Conservation (phyloP, 2,888 invertebrate genomes). For the Nomada fucata region DNA sequence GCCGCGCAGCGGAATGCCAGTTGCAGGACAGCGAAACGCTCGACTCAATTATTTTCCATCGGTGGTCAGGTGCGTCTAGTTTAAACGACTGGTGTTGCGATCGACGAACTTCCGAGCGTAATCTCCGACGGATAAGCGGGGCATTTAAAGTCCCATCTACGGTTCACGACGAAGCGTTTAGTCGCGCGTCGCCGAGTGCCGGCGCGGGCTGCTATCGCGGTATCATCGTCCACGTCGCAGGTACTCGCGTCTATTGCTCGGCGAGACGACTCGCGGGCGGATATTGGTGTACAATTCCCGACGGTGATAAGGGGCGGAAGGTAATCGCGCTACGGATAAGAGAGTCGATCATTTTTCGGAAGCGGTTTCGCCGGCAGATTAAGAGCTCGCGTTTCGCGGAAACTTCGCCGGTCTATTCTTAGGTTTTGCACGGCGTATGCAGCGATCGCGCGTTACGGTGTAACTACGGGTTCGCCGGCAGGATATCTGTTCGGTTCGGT, state of each 20-base stretch:
- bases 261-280: neutral
- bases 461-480: slow-evolving; percentile 24
- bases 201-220: neutral
- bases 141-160: slow-evolving; percentile 22
- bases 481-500: slow-evolving; percentile 19
- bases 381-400: slow-evolving; percentile 28
- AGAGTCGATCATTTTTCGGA: slow-evolving; percentile 17
- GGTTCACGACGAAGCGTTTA: slow-evolving; percentile 9
- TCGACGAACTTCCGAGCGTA: slow-evolving; percentile 7
- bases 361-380: slow-evolving; percentile 14
- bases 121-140: slow-evolving; percentile 26
- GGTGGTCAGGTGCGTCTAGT: neutral
- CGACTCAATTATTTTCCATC: neutral
- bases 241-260: neutral
- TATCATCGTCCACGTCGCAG: slow-evolving; percentile 19
- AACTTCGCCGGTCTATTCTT: slow-evolving; percentile 33
- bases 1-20: neutral
- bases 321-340: slow-evolving; percentile 6
- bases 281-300: slow-evolving; percentile 20
- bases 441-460: slow-evolving; percentile 31
- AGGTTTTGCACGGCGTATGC: slow-evolving; percentile 13
- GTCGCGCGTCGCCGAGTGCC: neutral
- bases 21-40: too few relatives aligned
- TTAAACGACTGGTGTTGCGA: neutral
- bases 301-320: slow-evolving; percentile 15